These are phyloP conservation scores for Batillaria attramentaria DNA, from an alignment of 1,140 invertebrate genomes.

Conservation along the genomic window DNA sequence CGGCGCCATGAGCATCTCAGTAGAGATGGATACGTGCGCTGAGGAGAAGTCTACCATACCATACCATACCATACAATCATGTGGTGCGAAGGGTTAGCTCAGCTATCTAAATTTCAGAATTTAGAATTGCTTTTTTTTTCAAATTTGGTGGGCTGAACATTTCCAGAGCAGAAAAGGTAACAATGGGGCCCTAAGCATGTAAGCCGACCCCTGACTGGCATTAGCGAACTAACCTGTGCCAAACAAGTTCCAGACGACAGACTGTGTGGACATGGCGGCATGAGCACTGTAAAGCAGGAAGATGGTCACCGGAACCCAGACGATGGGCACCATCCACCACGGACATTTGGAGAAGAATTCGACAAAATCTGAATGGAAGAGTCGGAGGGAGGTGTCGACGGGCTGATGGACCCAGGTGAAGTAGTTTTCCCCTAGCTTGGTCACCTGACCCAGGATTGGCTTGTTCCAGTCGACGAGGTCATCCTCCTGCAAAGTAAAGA, in stretches of 20 bases:
- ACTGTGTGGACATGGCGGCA: neutral
- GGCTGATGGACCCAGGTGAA: slow-evolving; percentile 73
- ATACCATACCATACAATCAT: neutral
- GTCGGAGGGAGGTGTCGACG: slow-evolving; percentile 68
- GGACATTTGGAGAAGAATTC: slow-evolving; percentile 68
- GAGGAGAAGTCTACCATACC: neutral
- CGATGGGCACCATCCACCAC: slow-evolving; percentile 71
- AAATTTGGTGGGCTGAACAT: too few relatives aligned
- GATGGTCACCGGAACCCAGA: slow-evolving; percentile 70
- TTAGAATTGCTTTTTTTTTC: too few relatives aligned
- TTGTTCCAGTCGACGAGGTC: slow-evolving; percentile 67
- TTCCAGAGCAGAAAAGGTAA: neutral
- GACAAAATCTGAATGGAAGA: slow-evolving; percentile 70
- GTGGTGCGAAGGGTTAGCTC: too few relatives aligned
- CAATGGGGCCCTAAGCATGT: neutral
- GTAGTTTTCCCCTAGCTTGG: slow-evolving; percentile 68
- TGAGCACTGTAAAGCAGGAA: slow-evolving; percentile 37
- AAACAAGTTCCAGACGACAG: slow-evolving; percentile 5
- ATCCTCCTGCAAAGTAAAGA: slow-evolving; percentile 56
- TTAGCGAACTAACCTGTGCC: neutral
- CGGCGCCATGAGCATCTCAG: too few relatives aligned
- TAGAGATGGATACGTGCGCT: too few relatives aligned
- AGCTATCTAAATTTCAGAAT: too few relatives aligned
- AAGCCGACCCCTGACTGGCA: neutral
- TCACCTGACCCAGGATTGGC: slow-evolving; percentile 69